These are phyloP conservation scores for Spodoptera littoralis DNA, from an alignment of 2,888 invertebrate genomes.

Conservation along the genomic window DNA sequence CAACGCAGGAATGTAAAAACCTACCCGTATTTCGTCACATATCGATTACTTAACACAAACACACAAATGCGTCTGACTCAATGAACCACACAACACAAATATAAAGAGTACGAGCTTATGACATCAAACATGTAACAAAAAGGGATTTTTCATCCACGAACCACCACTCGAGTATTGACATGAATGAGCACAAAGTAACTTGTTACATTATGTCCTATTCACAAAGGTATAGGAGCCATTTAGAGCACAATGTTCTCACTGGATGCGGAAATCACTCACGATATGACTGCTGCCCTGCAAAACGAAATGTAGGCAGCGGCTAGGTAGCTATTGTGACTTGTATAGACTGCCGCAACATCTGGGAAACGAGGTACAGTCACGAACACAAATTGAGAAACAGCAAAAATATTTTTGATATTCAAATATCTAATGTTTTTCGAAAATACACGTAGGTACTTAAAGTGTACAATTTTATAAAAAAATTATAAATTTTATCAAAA, in stretches of 20 bases:
- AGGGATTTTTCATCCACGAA: constrained; percentile 53
- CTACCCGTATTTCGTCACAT: too few relatives aligned
- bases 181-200: constrained; percentile 63
- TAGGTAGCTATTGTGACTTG: constrained; percentile 49
- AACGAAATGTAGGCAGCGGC: constrained; percentile 64
- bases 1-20: too few relatives aligned
- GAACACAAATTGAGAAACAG: not conserved
- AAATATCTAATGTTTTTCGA: too few relatives aligned
- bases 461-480: too few relatives aligned
- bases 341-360: constrained; percentile 23
- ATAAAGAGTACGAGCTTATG: constrained; percentile 8
- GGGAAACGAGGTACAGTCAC: constrained; percentile 43
- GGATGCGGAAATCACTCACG: constrained; percentile 79
- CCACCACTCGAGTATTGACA: constrained; percentile 58
- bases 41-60: not conserved
- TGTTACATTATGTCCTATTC: constrained; percentile 73
- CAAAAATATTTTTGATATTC: too few relatives aligned
- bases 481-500: too few relatives aligned
- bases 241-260: constrained; percentile 71
- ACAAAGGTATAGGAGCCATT: constrained; percentile 66
- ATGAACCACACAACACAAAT: constrained; percentile 4
- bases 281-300: constrained; percentile 69
- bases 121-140: constrained; percentile 39
- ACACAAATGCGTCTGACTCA: not conserved
- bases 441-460: too few relatives aligned